Evolutionary conservation across 37 sponge, comb jelly and placozoan genomes (phyloP), one percentile per base, ranked within the genome.

Genomic region (Eunapius fragilis): DNA sequence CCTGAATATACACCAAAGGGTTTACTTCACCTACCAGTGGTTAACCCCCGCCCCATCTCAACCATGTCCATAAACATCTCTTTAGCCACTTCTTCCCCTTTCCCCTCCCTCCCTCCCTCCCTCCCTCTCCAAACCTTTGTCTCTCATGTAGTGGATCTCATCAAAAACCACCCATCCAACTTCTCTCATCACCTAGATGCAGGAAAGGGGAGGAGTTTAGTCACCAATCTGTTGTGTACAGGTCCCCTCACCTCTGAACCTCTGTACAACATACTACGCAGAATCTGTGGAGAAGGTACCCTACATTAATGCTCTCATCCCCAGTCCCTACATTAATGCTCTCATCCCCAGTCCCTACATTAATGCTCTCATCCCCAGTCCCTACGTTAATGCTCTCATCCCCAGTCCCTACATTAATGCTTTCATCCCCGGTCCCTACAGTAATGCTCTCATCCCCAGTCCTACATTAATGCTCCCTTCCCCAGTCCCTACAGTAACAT

Each of bases 151-250:
- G 86, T 96, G 97, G 68, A 93, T 93, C 79, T 96, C 97, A 82
- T 96, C 97, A 89, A 96, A 96, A 25, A 96, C 81, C 0, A 98
- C 96, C 98, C 98, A 98, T 3, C 93, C 96, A 31, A 96, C 98
- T 76, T 98, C 98, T 75, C 98, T 82, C 95, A 98, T 94, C 28
- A 97, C 95, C 94, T 95, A 35, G 19, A 4, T 72, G n/a, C n/a
- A n/a, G n/a, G n/a, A n/a, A n/a, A n/a, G n/a, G 17, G 23, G 34
- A n/a, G 71, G 26, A 67, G 22, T 32, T 23, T 67, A 19, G 49
- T 27, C n/a, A 3, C 11, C 73, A 72, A 0, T 12, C 31, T 25
- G 27, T 72, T 14, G 0, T 7, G 22, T 72, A 12, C 73, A 72
- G 5, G 30, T 5, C 3, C 3, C 70, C 75, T 83, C 50, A 96